Evolutionary conservation across 2,113 vertebrate species (phyloP), one percentile per base, ranked within the genome.

Genomic region (Dasyprocta punctata): DNA sequence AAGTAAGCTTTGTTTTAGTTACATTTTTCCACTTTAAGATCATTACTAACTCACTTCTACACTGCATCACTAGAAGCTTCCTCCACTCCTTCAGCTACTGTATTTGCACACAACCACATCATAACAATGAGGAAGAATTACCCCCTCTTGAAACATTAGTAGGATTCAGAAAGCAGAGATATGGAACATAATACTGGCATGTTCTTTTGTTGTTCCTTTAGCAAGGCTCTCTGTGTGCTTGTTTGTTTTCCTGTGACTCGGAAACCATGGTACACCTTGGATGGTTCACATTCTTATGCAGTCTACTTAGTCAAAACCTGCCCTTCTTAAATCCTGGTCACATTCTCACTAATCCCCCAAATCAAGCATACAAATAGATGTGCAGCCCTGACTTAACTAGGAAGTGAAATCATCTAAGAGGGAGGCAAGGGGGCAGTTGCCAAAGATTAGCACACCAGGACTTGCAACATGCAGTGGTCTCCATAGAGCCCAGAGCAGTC

Each of bases 381-480:
- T 8, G 11, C 52, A 17, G 65, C 67, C 49, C 30, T 13, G 41
- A 63, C 56, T 86, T 56, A 36, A 73, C 60, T 65, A 83, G 81
- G 85, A 97, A 92, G 41, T 86, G 16, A 49, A 5, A 44, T 20
- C 94, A 61, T 87, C 69, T 90, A 73, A 14, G 77, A 73, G 49
- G 85, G 10, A 94, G 80, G 56, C 16, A 54, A 82, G n/a, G 38
- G 56, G 61, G 58, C 3, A 1, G 47, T 77, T 92, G 83, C 26
- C 84, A 81, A 73, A 19, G 1, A 56, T 85, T 61, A 67, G 5
- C 47, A 78, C 58, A 1, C 17, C 30, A 83, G 41, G 47, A 75
- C 90, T 75, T 93, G n/a, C 52, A 96, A 95, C 89, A 54, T 81
- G 63, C 86, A 52, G 41, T 83, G 89, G 88, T 77, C 85, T 90